These are phyloP conservation scores for Stomatorhinus ivindoensis DNA, from an alignment of 2,113 vertebrate genomes.

Conservation along the genomic window DNA sequence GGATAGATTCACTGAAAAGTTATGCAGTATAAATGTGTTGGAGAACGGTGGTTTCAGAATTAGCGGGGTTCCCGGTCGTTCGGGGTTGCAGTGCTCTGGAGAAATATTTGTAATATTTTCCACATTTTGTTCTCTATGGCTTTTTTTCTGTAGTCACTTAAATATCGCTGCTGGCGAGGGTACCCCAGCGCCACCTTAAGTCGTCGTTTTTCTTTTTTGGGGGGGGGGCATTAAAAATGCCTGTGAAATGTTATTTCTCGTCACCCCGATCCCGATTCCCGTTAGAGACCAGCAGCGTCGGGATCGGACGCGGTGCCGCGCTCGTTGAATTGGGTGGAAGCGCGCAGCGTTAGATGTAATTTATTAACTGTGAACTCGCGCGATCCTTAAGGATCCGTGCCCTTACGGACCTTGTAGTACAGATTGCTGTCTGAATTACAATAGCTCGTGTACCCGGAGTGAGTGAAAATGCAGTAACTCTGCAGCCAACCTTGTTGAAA, in stretches of 20 bases:
- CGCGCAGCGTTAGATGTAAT: not conserved
- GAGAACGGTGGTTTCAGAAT: not conserved
- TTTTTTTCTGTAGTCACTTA: not conserved
- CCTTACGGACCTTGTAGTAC: not conserved
- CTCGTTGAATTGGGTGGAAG: not conserved
- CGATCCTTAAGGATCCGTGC: too few relatives aligned
- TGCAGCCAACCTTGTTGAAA: not conserved
- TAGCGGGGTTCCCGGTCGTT: not conserved
- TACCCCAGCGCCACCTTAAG: not conserved
- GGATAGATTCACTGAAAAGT: not conserved
- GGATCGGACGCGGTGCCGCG: not conserved
- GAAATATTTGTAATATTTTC: too few relatives aligned
- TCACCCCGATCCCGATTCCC: conserved; percentile 44
- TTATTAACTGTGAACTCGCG: not conserved
- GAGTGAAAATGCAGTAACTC: not conserved
- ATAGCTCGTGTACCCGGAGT: not conserved
- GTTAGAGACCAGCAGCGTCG: conserved; percentile 52
- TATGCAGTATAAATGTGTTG: not conserved
- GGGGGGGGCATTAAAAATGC: not conserved
- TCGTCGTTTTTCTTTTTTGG: not conserved
- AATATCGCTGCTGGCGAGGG: not conserved
- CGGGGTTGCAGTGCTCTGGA: not conserved
- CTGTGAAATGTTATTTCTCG: conserved; percentile 8
- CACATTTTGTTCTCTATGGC: not conserved
- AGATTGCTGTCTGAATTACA: not conserved